phyloP scores from a whole-genome alignment of 2,888 invertebrate genomes.

The Eilema griseolum region DNA sequence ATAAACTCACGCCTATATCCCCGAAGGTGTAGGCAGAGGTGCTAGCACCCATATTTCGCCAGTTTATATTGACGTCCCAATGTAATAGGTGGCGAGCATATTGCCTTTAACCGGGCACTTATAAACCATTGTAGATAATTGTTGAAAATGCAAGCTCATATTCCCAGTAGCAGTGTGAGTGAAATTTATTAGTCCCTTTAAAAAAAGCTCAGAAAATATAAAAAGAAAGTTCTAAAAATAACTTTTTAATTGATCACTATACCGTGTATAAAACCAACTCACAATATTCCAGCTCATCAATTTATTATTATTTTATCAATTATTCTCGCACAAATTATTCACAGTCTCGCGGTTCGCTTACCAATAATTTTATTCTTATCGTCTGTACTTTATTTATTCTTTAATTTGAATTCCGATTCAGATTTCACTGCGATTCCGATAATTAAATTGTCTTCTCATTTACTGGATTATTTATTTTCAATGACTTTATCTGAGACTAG shows the following conservation, averaged over 20 bases:
- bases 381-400: not conserved
- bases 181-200: not conserved
- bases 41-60: too few species aligned
- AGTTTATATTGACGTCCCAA: too few species aligned
- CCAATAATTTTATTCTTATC: not conserved
- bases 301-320: not conserved
- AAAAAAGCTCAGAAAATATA: not conserved
- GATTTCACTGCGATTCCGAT: not conserved
- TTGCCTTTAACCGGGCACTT: too few species aligned
- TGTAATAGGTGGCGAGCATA: too few species aligned
- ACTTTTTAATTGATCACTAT: not conserved
- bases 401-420: not conserved
- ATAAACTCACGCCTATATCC: too few species aligned
- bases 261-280: not conserved
- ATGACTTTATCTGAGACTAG: not conserved
- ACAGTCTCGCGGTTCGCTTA: not conserved
- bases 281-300: not conserved
- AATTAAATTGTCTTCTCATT: not conserved
- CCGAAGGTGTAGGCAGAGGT: too few species aligned
- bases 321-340: not conserved
- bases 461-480: not conserved
- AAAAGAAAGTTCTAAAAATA: not conserved
- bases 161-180: too few species aligned
- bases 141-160: too few species aligned
- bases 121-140: too few species aligned